A percentile compares a stretch with the other conserved stretches of the same genome.
Evolutionary conservation across 2,113 vertebrate genomes (phyloP).

Genomic region (Platysteira castanea): DNA sequence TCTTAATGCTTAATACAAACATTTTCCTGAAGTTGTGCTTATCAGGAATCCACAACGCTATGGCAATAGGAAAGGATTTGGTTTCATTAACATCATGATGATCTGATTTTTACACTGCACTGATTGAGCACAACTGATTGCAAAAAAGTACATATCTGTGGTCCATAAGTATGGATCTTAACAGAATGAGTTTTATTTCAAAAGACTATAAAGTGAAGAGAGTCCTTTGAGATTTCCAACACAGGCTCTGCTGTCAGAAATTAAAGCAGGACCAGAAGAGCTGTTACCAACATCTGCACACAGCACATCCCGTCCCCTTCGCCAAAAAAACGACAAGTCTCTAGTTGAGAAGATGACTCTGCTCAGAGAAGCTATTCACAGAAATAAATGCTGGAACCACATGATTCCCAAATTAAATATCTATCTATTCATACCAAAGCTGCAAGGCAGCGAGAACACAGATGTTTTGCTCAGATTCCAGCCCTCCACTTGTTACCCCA

Average conservation of each 20-base stretch:
- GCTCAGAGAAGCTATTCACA: conserved; percentile 22
- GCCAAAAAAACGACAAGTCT: neutral
- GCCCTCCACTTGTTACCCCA: neutral
- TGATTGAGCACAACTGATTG: neutral
- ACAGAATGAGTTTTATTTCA: neutral
- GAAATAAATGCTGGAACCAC: neutral
- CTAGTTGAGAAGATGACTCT: neutral
- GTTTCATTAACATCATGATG: neutral
- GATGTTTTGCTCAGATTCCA: neutral
- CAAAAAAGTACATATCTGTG: neutral
- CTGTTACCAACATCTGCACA: neutral
- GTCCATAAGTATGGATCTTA: neutral
- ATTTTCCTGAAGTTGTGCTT: neutral
- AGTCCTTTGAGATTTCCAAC: neutral
- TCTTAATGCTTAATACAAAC: neutral
- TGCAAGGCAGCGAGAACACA: neutral
- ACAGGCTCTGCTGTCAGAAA: neutral
- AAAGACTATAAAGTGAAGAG: neutral
- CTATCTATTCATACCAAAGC: conserved; percentile 1
- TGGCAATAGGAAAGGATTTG: neutral
- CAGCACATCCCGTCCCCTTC: neutral
- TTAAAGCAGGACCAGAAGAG: neutral
- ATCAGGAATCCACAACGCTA: neutral
- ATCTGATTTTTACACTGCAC: neutral
- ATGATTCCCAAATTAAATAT: neutral